phyloP scores from a whole-genome alignment of 35 echinoderm and acorn worm genomes.

The Diadema setosum region DNA sequence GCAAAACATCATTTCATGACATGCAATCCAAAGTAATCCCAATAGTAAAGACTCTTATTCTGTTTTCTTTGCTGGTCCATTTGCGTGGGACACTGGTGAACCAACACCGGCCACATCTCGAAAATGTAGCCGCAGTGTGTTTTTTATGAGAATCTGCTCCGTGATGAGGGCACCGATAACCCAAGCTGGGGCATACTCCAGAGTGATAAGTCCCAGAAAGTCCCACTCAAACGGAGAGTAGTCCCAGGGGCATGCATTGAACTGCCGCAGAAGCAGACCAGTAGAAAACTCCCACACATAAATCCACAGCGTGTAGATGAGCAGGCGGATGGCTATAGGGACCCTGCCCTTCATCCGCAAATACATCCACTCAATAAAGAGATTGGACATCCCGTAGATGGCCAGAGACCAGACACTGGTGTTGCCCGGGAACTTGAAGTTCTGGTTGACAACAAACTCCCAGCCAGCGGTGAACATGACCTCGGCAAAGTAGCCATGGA shows the following conservation, averaged over 20 bases:
- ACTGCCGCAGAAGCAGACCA: conserved; percentile 74
- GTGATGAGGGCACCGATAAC: conserved; percentile 70
- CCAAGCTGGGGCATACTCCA: conserved; percentile 96
- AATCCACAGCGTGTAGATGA: conserved; percentile 87
- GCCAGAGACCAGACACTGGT: conserved; percentile 96
- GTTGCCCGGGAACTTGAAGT: conserved; percentile 87
- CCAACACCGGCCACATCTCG: not conserved
- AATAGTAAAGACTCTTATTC: not conserved
- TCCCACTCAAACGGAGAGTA: conserved; percentile 97
- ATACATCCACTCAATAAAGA: conserved; percentile 94
- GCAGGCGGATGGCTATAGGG: conserved; percentile 17
- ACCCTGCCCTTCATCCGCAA: conserved; percentile 60
- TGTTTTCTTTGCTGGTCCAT: conserved; percentile 14
- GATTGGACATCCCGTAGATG: conserved; percentile 81
- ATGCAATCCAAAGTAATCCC: no score
- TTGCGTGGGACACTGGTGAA: not conserved
- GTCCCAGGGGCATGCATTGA: conserved; percentile 97
- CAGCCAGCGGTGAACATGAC: conserved; percentile 98
- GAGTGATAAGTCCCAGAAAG: conserved; percentile 90
- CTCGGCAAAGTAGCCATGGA: conserved; percentile 95
- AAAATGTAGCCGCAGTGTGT: conserved; percentile 84
- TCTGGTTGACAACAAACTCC: conserved; percentile 98
- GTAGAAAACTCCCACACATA: conserved; percentile 96
- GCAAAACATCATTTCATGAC: no score
- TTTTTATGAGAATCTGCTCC: conserved; percentile 90